Conservation (phyloP, 2,888 invertebrate species). For the Synergus umbraculus region DNA sequence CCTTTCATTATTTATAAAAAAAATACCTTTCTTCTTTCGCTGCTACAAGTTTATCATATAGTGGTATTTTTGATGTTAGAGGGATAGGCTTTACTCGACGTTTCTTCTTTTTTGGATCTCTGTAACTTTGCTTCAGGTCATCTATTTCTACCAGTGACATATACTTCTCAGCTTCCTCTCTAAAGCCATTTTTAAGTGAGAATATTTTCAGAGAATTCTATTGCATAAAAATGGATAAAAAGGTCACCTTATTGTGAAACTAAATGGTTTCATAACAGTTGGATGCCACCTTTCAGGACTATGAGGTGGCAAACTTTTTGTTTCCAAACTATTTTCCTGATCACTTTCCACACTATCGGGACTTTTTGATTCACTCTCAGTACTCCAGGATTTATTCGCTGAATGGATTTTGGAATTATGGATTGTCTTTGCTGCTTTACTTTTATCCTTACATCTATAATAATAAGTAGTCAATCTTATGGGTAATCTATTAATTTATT, state of each 20-base stretch:
- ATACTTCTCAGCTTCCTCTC: constrained; percentile 83
- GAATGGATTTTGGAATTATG: constrained; percentile 68
- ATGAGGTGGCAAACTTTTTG: constrained; percentile 70
- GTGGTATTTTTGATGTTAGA: constrained; percentile 84
- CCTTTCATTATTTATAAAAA: constrained; percentile 11
- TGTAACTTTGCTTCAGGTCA: constrained; percentile 54
- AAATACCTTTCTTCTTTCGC: constrained; percentile 85
- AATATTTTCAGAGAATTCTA: background rate
- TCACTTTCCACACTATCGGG: constrained; percentile 67
- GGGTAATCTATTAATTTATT: constrained; percentile 13
- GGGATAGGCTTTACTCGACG: constrained; percentile 83
- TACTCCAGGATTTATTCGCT: constrained; percentile 68
- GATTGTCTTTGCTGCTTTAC: constrained; percentile 66
- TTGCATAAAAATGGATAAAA: background rate
- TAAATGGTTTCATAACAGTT: constrained; percentile 84
- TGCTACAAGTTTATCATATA: constrained; percentile 85
- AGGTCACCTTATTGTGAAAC: constrained; percentile 83
- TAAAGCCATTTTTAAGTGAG: constrained; percentile 67
- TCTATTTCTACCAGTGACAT: constrained; percentile 78
- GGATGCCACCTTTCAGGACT: constrained; percentile 73
- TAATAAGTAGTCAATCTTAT: background rate
- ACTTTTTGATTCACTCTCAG: constrained; percentile 63
- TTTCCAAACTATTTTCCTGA: constrained; percentile 72
- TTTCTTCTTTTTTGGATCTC: constrained; percentile 66
- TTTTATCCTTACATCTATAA: constrained; percentile 63